Conservation (phyloP, 2,797 vertebrate genomes). For the Xerus rutilus region DNA sequence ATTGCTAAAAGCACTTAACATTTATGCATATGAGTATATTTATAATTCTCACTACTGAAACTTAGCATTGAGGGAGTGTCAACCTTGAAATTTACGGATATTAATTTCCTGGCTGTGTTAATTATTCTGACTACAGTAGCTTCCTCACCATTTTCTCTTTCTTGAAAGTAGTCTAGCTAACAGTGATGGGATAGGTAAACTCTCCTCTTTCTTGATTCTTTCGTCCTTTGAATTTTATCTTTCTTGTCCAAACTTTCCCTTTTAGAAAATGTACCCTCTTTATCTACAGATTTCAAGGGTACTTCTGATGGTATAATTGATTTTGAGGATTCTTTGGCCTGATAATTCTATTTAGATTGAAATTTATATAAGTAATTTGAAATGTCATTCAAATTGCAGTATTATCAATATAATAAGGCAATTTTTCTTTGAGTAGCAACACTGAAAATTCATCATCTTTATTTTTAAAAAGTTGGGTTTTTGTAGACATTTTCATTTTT, state of each 20-base stretch:
- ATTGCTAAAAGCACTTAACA: slow-evolving; percentile 20
- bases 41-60: not conserved
- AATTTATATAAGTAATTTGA: slow-evolving; percentile 21
- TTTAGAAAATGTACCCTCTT: not conserved
- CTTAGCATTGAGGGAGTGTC: not conserved
- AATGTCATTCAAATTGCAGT: not conserved
- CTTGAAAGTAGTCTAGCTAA: not conserved
- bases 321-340: not conserved
- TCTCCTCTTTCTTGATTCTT: not conserved
- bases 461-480: not conserved
- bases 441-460: not conserved
- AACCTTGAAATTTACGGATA: not conserved
- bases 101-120: not conserved
- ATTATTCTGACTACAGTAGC: not conserved
- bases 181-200: not conserved
- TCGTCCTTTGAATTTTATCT: not conserved
- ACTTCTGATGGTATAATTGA: not conserved
- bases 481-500: slow-evolving; percentile 8
- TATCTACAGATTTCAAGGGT: not conserved
- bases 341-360: slow-evolving; percentile 16
- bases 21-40: not conserved
- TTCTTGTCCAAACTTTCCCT: not conserved
- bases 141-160: not conserved
- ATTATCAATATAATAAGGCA: not conserved
- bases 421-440: not conserved